A percentile compares a stretch with the other conserved stretches of the same genome.
These are phyloP conservation scores for Scomber japonicus DNA, from an alignment of 2,113 vertebrate species.

Conservation along the genomic window DNA sequence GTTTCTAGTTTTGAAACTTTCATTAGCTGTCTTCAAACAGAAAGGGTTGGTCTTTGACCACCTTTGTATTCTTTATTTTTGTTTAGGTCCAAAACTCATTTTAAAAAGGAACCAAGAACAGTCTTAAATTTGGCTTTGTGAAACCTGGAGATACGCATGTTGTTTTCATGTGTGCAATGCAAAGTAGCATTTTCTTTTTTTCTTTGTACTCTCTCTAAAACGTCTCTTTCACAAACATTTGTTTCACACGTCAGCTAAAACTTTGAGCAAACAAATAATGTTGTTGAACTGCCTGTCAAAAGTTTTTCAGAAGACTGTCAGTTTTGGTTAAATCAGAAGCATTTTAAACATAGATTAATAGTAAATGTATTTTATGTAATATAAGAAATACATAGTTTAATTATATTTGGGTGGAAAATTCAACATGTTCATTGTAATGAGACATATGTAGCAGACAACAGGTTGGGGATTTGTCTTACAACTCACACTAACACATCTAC, in stretches of 20 bases:
- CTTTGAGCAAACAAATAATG: background rate
- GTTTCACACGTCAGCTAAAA: background rate
- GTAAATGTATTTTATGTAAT: background rate
- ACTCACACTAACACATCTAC: background rate
- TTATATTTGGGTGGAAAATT: background rate
- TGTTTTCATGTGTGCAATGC: background rate
- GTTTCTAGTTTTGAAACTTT: constrained; percentile 19
- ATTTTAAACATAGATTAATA: background rate
- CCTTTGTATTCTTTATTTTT: background rate
- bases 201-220: constrained; percentile 1
- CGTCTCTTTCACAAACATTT: background rate
- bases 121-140: constrained; percentile 48
- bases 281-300: too few species aligned
- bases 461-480: background rate
- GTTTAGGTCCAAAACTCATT: constrained; percentile 23
- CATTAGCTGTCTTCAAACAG: constrained; percentile 43
- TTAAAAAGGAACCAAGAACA: constrained; percentile 11
- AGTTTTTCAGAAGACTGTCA: too few species aligned
- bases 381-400: background rate
- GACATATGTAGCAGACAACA: background rate
- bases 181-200: background rate
- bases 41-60: background rate
- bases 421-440: too few species aligned
- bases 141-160: constrained; percentile 34
- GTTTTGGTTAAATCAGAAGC: too few species aligned